Evolutionary conservation across 2,113 vertebrate genomes (phyloP).

Genomic region (Propithecus coquereli): DNA sequence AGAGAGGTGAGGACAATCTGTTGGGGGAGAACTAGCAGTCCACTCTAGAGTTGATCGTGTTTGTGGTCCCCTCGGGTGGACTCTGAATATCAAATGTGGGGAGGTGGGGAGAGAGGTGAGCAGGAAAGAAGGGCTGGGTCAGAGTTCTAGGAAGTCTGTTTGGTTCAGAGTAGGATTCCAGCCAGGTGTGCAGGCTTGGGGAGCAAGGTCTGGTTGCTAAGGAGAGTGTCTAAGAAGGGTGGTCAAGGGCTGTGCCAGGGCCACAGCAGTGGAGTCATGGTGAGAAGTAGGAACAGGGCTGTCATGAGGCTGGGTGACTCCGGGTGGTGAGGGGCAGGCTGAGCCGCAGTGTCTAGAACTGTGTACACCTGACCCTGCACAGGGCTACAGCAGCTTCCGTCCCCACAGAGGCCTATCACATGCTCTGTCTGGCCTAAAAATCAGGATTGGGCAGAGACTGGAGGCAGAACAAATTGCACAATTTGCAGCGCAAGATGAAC

Average conservation of each 20-base stretch:
- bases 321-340: not conserved
- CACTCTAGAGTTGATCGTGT: too few relatives aligned
- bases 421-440: not conserved
- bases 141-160: not conserved
- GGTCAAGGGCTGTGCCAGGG: too few relatives aligned
- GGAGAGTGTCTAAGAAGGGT: not conserved
- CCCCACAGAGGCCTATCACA: not conserved
- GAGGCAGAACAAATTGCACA: not conserved
- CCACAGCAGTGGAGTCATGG: not conserved
- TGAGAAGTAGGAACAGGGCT: not conserved
- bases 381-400: accelerated
- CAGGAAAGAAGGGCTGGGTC: not conserved
- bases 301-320: not conserved
- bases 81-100: not conserved
- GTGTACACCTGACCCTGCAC: too few relatives aligned
- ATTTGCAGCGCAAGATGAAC: not conserved
- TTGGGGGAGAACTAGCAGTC: not conserved
- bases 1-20: too few relatives aligned
- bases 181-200: not conserved
- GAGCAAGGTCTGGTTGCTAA: not conserved
- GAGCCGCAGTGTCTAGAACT: too few relatives aligned
- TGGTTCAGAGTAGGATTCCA: not conserved
- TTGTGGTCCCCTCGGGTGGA: too few relatives aligned
- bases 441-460: not conserved
- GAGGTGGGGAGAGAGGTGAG: not conserved